Evolutionary conservation across 1,140 invertebrate genomes (phyloP).

Genomic region (Gryon sp.): DNA sequence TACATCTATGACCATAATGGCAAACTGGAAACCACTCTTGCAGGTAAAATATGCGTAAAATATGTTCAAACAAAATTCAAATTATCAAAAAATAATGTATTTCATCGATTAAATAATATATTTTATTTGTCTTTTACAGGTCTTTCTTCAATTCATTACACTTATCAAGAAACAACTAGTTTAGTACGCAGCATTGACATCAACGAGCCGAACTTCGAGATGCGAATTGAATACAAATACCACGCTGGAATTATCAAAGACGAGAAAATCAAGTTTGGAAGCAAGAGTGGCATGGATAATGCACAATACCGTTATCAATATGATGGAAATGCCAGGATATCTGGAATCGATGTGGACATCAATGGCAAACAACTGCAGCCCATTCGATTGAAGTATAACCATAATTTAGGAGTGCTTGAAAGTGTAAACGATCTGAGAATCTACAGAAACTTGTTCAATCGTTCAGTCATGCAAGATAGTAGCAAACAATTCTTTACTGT

Average conservation of each 20-base stretch:
- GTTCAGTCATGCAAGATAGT: conserved; percentile 92
- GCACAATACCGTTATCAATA: conserved; percentile 94
- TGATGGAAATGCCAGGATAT: conserved; percentile 89
- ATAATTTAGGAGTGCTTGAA: conserved; percentile 91
- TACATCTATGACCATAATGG: conserved; percentile 92
- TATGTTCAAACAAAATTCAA: no score
- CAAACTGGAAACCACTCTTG: conserved; percentile 91
- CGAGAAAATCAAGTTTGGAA: conserved; percentile 90
- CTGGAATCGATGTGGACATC: conserved; percentile 92
- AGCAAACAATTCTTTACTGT: conserved; percentile 93
- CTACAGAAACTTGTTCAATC: conserved; percentile 91
- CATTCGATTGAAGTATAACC: conserved; percentile 90
- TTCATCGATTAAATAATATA: no score
- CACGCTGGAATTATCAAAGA: conserved; percentile 94
- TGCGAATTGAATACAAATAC: conserved; percentile 93
- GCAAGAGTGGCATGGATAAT: conserved; percentile 90
- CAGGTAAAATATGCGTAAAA: conserved; percentile 77
- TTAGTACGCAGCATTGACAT: conserved; percentile 92
- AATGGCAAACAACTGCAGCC: conserved; percentile 88
- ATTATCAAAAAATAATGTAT: no score
- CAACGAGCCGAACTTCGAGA: conserved; percentile 90
- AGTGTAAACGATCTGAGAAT: conserved; percentile 91
- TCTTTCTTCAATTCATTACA: conserved; percentile 91
- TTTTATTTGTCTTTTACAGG: conserved; percentile 75
- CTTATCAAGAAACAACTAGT: conserved; percentile 91